Conservation (phyloP, 1,140 invertebrate genomes). For the Adelges cooleyi region DNA sequence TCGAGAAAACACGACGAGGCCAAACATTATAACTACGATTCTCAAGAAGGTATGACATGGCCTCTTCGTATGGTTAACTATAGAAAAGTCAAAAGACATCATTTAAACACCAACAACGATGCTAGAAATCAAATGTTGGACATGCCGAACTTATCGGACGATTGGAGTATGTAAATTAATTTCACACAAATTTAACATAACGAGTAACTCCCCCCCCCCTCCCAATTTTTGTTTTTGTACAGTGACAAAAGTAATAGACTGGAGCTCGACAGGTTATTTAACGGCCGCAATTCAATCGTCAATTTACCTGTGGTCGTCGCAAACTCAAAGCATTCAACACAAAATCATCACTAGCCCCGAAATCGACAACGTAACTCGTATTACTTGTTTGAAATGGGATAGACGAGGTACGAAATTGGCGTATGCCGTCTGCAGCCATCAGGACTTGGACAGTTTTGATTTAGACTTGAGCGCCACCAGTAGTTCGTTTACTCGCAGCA, state of each 20-base stretch:
- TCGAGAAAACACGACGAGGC: no score
- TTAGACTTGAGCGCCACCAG: background rate
- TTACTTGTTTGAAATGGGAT: constrained; percentile 4
- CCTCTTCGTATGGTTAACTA: background rate
- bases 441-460: background rate
- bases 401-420: background rate
- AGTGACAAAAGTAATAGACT: constrained; percentile 12
- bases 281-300: constrained; percentile 10
- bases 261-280: constrained; percentile 8
- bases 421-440: background rate
- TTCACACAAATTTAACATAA: no score
- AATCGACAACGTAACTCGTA: background rate
- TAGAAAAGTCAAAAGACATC: background rate
- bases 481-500: background rate
- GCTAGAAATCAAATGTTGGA: background rate
- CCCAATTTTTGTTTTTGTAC: background rate
- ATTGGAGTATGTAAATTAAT: background rate
- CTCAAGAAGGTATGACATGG: background rate
- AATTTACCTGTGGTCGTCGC: background rate
- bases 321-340: background rate
- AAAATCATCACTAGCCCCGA: background rate
- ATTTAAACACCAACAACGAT: background rate
- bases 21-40: no score
- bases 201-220: no score
- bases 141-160: constrained; percentile 3